Evolutionary conservation across 2,888 invertebrate species (phyloP).

Genomic region (Drosophila paramelanica): DNA sequence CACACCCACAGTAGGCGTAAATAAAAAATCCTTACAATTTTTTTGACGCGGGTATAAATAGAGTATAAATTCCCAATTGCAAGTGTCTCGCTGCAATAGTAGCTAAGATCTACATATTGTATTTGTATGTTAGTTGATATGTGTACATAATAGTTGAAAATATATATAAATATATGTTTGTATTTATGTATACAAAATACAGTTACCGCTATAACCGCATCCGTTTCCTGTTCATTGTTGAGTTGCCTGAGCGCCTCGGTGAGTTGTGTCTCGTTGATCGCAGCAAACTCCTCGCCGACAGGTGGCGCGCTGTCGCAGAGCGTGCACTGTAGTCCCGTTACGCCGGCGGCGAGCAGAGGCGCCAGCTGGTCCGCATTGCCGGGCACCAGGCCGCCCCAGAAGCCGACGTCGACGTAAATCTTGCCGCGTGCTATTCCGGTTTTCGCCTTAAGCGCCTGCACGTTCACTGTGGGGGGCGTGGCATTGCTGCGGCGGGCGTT

Average conservation of each 20-base stretch:
- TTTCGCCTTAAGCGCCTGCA: conserved; percentile 88
- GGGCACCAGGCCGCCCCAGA: conserved; percentile 92
- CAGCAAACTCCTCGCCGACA: conserved; percentile 87
- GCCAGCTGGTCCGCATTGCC: conserved; percentile 87
- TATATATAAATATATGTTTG: no score
- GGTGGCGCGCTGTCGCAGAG: conserved; percentile 89
- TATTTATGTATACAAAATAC: no score
- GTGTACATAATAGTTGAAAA: no score
- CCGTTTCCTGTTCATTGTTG: conserved; percentile 87
- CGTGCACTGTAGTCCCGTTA: conserved; percentile 91
- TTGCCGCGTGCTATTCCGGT: conserved; percentile 87
- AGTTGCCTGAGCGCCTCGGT: conserved; percentile 87
- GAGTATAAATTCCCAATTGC: no score
- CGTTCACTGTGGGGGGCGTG: conserved; percentile 89
- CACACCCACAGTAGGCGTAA: no score
- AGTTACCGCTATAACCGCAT: conserved; percentile 88
- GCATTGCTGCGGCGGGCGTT: conserved; percentile 86
- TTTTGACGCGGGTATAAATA: no score
- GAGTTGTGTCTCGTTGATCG: conserved; percentile 87
- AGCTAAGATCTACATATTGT: no score
- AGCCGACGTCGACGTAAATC: conserved; percentile 89
- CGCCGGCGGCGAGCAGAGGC: conserved; percentile 88
- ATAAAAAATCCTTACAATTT: no score
- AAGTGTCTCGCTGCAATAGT: no score
- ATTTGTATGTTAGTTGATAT: no score